Conservation (phyloP, 2,888 invertebrate genomes). For the Ennomos erosarius region DNA sequence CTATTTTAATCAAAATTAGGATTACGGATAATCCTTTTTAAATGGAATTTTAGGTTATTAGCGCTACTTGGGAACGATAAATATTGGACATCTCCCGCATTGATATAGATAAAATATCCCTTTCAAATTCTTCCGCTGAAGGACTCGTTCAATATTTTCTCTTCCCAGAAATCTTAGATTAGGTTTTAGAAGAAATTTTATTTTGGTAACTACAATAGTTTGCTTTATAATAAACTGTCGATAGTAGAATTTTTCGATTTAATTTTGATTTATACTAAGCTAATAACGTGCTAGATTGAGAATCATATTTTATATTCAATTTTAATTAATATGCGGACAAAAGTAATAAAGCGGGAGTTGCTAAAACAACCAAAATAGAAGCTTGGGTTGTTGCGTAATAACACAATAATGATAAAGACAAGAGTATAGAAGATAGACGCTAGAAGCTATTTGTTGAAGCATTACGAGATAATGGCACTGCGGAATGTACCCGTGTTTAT, state of each 20-base stretch:
- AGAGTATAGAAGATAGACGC: conserved; percentile 68
- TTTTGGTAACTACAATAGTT: conserved; percentile 76
- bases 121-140: not conserved
- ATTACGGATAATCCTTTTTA: conserved; percentile 65
- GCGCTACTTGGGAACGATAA: conserved; percentile 62
- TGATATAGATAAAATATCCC: conserved; percentile 27
- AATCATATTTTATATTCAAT: conserved; percentile 52
- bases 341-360: conserved; percentile 25
- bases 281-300: conserved; percentile 75
- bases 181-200: conserved; percentile 81
- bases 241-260: conserved; percentile 70
- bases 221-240: conserved; percentile 66
- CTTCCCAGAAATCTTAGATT: conserved; percentile 72
- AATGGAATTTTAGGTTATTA: conserved; percentile 75
- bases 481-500: conserved; percentile 81
- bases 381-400: conserved; percentile 43
- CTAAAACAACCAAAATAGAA: conserved; percentile 45
- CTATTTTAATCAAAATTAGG: conserved; percentile 77
- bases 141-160: conserved; percentile 39
- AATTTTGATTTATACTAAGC: conserved; percentile 77
- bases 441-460: conserved; percentile 73
- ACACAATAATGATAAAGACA: conserved; percentile 50
- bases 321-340: conserved; percentile 43
- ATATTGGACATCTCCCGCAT: conserved; percentile 42
- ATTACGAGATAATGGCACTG: conserved; percentile 80